Percentiles rank a stretch among this genome's conserved stretches.
phyloP scores from a whole-genome alignment of 2,113 vertebrate genomes.

The Pristiophorus japonicus region DNA sequence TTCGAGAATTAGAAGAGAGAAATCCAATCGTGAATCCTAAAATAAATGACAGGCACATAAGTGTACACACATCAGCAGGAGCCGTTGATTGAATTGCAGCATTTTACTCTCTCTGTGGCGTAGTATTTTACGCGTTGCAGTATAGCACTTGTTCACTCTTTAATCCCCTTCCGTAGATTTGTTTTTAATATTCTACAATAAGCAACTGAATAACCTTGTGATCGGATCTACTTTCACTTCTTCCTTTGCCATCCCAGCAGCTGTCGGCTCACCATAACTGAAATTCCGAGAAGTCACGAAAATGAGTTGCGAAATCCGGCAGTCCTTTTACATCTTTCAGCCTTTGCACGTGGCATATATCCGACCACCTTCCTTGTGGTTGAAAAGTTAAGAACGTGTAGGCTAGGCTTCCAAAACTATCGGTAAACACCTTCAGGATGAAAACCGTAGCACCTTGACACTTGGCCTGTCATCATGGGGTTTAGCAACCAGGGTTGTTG shows the following conservation, averaged over 20 bases:
- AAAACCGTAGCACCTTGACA: neutral
- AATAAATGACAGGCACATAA: neutral
- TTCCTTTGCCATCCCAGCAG: neutral
- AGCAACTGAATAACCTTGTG: neutral
- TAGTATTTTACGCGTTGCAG: neutral
- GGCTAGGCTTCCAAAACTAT: neutral
- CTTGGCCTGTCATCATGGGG: no score
- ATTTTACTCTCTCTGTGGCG: neutral
- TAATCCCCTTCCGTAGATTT: neutral
- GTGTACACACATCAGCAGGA: neutral
- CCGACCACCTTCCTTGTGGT: neutral
- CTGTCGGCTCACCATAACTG: neutral
- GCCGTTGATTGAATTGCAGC: neutral
- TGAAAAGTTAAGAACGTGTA: neutral
- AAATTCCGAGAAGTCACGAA: neutral
- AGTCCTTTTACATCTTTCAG: neutral
- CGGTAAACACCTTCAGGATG: neutral
- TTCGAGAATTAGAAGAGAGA: neutral
- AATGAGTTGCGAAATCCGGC: neutral
- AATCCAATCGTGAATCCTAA: neutral
- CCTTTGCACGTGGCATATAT: neutral
- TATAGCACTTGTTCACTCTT: neutral
- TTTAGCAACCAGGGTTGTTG: neutral
- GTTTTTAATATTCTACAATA: neutral
- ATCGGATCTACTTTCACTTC: neutral